Percentiles rank a stretch among this genome's conserved stretches.
These are phyloP conservation scores for Machimus atricapillus DNA, from an alignment of 2,888 invertebrate genomes.

Conservation along the genomic window DNA sequence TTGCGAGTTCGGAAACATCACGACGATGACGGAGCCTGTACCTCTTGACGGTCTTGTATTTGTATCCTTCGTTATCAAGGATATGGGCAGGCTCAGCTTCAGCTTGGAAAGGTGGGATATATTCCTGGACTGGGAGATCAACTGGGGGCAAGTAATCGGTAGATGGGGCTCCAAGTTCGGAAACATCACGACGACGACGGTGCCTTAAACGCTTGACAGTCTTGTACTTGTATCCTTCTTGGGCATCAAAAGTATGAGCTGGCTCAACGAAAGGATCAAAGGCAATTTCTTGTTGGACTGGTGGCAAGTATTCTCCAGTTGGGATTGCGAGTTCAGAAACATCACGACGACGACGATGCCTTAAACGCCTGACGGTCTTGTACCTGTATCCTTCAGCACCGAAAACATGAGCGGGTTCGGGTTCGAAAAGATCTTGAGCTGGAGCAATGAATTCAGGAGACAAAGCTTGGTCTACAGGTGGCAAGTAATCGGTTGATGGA, in stretches of 20 bases:
- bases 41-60: slow-evolving; percentile 14
- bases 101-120: neutral
- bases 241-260: neutral
- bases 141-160: slow-evolving; percentile 20
- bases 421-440: neutral
- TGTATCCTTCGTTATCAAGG: neutral
- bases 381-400: slow-evolving; percentile 16
- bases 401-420: neutral
- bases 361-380: neutral
- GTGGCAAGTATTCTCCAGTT: slow-evolving; percentile 21
- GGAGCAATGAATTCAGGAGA: neutral
- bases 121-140: neutral
- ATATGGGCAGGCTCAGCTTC: neutral
- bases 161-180: neutral
- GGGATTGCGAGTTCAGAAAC: neutral
- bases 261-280: neutral
- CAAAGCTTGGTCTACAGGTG: neutral
- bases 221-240: slow-evolving; percentile 12
- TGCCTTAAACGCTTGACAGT: neutral
- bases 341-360: slow-evolving; percentile 24
- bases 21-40: slow-evolving; percentile 3
- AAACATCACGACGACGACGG: slow-evolving; percentile 17
- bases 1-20: neutral
- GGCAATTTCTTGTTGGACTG: neutral
- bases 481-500: slow-evolving; percentile 16